phyloP scores from a whole-genome alignment of 2,797 vertebrate genomes.

The Babyrousa celebensis region DNA sequence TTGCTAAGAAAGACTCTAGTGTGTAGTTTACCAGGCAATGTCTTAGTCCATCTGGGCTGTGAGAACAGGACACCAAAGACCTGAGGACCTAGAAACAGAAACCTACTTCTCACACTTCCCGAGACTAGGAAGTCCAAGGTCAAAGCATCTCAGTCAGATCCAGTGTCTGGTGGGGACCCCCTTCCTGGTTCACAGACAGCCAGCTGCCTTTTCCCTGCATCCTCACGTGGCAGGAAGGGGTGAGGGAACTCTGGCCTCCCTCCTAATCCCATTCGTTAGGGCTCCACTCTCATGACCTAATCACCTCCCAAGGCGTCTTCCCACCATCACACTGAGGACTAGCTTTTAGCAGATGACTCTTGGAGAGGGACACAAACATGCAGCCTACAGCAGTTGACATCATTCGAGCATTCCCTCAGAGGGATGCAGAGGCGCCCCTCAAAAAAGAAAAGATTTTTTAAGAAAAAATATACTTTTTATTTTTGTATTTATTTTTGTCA shows the following conservation, averaged over 20 bases:
- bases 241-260: background rate
- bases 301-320: background rate
- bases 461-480: background rate
- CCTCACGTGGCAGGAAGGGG: background rate
- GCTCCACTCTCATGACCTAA: background rate
- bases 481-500: slow-evolving; percentile 23
- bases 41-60: background rate
- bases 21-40: accelerated
- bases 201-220: background rate
- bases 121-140: background rate
- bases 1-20: background rate
- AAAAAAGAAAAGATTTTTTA: background rate
- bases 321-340: background rate
- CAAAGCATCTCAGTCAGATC: too few species aligned
- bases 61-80: background rate
- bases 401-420: background rate
- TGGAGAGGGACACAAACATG: background rate
- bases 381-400: background rate
- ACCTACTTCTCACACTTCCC: background rate
- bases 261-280: background rate
- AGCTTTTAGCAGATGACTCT: background rate
- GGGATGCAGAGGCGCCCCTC: background rate
- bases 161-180: too few species aligned
- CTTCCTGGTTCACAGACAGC: background rate
- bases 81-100: background rate